phyloP scores from a whole-genome alignment of 1,140 invertebrate genomes.

The Hyphantria cunea region DNA sequence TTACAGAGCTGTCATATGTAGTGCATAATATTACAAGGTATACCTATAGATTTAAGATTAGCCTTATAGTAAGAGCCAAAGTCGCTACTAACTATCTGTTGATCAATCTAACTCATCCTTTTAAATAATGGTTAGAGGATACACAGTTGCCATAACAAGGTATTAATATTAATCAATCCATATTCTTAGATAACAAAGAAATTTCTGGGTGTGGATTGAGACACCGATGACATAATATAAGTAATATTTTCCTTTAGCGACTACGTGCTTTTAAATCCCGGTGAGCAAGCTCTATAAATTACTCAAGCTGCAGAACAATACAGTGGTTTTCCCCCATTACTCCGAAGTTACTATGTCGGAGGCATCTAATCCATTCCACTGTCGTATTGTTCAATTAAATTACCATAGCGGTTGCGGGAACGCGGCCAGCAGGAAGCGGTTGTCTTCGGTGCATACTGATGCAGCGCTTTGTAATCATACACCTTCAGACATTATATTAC shows the following conservation, averaged over 20 bases:
- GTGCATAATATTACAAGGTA: too few species aligned
- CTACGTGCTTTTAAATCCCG: constrained; percentile 4
- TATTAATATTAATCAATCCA: too few species aligned
- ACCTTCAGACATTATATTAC: constrained; percentile 9
- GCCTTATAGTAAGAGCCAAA: too few species aligned
- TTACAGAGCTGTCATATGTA: too few species aligned
- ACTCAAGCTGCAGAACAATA: constrained; percentile 26
- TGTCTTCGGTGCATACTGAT: constrained; percentile 54
- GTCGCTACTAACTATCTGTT: too few species aligned
- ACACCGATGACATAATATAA: neutral
- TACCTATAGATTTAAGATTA: too few species aligned
- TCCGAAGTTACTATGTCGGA: constrained; percentile 24
- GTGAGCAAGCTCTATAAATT: constrained; percentile 7
- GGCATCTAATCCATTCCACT: constrained; percentile 33
- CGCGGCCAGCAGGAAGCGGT: constrained; percentile 61
- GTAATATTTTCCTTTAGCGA: constrained; percentile 9
- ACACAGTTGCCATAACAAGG: too few species aligned
- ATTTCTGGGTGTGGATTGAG: too few species aligned
- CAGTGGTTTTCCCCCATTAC: constrained; percentile 28
- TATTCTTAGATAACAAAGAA: too few species aligned
- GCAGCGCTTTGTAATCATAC: constrained; percentile 31
- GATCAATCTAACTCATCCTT: too few species aligned
- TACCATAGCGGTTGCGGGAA: constrained; percentile 59
- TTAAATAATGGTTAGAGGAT: too few species aligned
- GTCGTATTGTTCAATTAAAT: constrained; percentile 62